Conservation (phyloP, 2,888 invertebrate genomes). For the Loripinus fragilis region DNA sequence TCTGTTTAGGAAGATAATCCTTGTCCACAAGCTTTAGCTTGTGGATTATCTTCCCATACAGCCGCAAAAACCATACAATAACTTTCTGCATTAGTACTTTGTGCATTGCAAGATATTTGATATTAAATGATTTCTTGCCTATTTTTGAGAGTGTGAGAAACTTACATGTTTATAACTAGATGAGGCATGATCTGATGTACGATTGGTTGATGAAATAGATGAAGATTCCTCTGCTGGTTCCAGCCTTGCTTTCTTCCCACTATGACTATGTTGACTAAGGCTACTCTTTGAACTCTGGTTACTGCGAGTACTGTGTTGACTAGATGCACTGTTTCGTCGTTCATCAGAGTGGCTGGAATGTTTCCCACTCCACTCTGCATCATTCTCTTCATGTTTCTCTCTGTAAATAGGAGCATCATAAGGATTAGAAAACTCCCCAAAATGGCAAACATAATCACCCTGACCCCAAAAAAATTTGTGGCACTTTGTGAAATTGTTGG, state of each 20-base stretch:
- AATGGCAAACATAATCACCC: too few species aligned
- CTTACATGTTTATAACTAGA: constrained; percentile 26
- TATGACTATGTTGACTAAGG: constrained; percentile 25
- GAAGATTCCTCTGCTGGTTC: neutral
- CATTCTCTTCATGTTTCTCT: neutral
- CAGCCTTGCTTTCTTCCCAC: constrained; percentile 21
- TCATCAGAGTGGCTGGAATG: neutral
- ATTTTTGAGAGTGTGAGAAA: neutral
- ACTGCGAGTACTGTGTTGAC: constrained; percentile 44
- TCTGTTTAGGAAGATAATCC: too few species aligned
- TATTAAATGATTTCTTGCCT: too few species aligned
- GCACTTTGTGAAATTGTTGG: too few species aligned
- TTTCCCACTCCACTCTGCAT: neutral
- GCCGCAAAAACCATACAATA: too few species aligned
- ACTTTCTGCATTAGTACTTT: too few species aligned
- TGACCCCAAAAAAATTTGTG: too few species aligned
- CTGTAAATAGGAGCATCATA: neutral
- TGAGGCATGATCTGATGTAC: neutral
- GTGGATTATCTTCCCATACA: too few species aligned
- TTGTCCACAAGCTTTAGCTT: too few species aligned
- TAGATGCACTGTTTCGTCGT: constrained; percentile 58
- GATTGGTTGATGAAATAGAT: neutral
- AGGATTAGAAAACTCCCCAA: too few species aligned
- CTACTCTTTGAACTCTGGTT: constrained; percentile 32
- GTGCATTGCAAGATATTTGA: too few species aligned